phyloP scores from a whole-genome alignment of 2,797 vertebrate genomes.

The Triplophysa bombifrons region DNA sequence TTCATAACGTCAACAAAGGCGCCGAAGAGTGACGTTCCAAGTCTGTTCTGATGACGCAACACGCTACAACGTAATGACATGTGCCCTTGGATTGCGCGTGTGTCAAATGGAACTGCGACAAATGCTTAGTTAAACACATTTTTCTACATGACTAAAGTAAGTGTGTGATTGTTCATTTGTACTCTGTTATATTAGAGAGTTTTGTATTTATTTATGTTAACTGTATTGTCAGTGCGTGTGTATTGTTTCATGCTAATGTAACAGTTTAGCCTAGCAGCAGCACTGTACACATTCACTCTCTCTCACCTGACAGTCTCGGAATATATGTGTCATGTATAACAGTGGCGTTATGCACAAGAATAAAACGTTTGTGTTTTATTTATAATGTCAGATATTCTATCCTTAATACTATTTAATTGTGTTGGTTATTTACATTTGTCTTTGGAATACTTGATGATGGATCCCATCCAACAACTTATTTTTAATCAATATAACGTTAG shows the following conservation, averaged over 20 bases:
- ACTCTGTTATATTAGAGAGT: not conserved
- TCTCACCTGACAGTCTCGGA: not conserved
- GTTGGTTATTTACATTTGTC: too few relatives aligned
- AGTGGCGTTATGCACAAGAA: not conserved
- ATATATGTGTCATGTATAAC: not conserved
- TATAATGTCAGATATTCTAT: too few relatives aligned
- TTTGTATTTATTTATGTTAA: not conserved
- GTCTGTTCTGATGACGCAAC: conserved; percentile 26
- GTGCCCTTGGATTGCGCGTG: conserved; percentile 29
- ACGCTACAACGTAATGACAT: not conserved
- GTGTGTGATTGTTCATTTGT: not conserved
- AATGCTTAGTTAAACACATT: not conserved
- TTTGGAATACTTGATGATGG: too few relatives aligned
- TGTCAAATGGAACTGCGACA: not conserved
- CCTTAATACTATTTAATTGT: too few relatives aligned
- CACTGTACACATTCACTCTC: too few relatives aligned
- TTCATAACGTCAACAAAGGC: conserved; percentile 71
- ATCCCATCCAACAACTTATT: too few relatives aligned
- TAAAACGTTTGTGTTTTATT: not conserved
- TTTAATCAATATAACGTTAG: too few relatives aligned
- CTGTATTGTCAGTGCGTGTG: not conserved
- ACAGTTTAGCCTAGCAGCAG: not conserved
- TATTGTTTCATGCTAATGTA: not conserved
- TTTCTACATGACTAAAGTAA: conserved; percentile 7
- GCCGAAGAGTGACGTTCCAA: conserved; percentile 62